Conservation (phyloP, 2,797 vertebrate genomes). For the Smutsia temminckii region DNA sequence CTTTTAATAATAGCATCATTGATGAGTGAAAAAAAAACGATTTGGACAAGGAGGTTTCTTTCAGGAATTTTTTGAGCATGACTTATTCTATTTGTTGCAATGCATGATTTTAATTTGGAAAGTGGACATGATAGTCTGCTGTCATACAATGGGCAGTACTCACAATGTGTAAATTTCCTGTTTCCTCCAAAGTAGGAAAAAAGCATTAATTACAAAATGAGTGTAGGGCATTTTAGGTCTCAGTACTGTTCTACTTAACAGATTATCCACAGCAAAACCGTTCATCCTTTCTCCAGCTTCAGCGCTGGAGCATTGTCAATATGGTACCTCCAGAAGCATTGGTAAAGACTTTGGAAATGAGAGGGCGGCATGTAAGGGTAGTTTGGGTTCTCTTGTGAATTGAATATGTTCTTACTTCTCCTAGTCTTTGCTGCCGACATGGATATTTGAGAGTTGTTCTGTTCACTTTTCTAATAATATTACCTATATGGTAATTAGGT, state of each 20-base stretch:
- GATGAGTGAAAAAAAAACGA: neutral
- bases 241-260: neutral
- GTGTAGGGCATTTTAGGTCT: neutral
- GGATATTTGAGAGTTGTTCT: neutral
- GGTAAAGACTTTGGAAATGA: neutral
- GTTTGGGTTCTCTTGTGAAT: neutral
- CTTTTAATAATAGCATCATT: neutral
- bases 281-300: neutral
- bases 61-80: neutral
- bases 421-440: neutral
- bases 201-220: neutral
- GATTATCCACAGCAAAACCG: neutral
- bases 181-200: neutral
- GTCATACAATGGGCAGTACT: neutral
- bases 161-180: neutral
- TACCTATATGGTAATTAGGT: neutral
- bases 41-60: neutral
- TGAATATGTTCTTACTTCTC: neutral
- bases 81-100: neutral
- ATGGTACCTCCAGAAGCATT: neutral
- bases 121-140: neutral
- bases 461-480: neutral
- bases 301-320: neutral
- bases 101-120: neutral
- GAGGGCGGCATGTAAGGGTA: neutral